These are phyloP conservation scores for Trichonephila clavipes DNA, from an alignment of 1,140 invertebrate genomes.

Conservation along the genomic window DNA sequence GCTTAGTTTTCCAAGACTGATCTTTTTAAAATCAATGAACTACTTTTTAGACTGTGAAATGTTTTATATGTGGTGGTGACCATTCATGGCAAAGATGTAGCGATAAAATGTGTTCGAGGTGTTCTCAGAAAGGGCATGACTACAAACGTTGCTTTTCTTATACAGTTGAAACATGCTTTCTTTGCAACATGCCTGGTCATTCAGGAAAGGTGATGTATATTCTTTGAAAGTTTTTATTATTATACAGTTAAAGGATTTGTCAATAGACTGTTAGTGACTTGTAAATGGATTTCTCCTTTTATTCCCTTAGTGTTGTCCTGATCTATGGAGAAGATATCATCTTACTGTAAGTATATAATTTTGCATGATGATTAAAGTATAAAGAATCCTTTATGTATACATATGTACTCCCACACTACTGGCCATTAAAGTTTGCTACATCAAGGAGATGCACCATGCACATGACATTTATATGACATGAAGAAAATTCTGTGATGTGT, in stretches of 20 bases:
- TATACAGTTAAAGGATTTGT: too few relatives aligned
- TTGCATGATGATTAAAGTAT: background rate
- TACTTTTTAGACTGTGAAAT: conserved; percentile 9
- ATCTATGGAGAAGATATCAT: conserved; percentile 75
- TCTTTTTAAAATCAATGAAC: too few relatives aligned
- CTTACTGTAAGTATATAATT: conserved; percentile 67
- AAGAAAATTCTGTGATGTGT: too few relatives aligned
- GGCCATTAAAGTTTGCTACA: too few relatives aligned
- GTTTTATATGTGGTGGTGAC: conserved; percentile 47
- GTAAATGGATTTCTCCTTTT: background rate
- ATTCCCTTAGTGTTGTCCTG: conserved; percentile 66
- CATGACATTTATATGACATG: too few relatives aligned
- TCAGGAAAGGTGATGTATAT: background rate
- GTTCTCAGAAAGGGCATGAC: conserved; percentile 30
- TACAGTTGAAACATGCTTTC: background rate
- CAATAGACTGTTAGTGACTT: background rate
- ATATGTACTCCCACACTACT: too few relatives aligned
- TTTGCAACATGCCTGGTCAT: conserved; percentile 43
- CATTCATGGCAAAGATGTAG: background rate
- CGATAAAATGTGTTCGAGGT: conserved; percentile 30
- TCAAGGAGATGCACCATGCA: too few relatives aligned
- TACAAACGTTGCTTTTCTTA: background rate
- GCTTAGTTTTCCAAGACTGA: too few relatives aligned
- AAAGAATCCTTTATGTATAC: too few relatives aligned
- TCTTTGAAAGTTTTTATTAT: background rate